Evolutionary conservation across 1,140 invertebrate genomes (phyloP).

Genomic region (Colletes gigas): DNA sequence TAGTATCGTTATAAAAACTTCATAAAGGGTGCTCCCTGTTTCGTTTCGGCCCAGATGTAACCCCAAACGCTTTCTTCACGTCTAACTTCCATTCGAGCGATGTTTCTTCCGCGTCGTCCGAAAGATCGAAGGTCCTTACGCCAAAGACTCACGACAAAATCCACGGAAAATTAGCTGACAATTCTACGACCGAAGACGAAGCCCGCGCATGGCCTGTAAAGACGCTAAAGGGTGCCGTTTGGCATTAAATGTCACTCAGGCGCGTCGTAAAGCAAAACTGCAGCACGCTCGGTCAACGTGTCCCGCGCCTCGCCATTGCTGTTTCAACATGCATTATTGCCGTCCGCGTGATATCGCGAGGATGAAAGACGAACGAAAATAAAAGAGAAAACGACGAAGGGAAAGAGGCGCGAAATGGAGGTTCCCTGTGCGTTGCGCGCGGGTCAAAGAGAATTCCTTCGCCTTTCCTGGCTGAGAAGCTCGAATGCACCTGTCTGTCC

Average conservation of each 20-base stretch:
- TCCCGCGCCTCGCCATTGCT: slow-evolving; percentile 60
- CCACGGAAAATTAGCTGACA: slow-evolving; percentile 49
- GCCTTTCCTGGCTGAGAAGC: slow-evolving; percentile 43
- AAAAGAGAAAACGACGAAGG: slow-evolving; percentile 6
- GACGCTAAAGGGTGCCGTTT: slow-evolving; percentile 69
- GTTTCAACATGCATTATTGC: slow-evolving; percentile 65
- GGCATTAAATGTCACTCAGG: slow-evolving; percentile 75
- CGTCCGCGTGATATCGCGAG: slow-evolving; percentile 61
- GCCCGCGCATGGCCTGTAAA: slow-evolving; percentile 58
- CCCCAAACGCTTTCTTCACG: too few species aligned
- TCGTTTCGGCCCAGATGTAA: too few species aligned
- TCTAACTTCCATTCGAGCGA: too few species aligned
- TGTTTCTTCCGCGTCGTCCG: background rate
- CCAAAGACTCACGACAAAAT: slow-evolving; percentile 44
- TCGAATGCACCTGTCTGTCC: slow-evolving; percentile 43
- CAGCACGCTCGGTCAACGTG: slow-evolving; percentile 69
- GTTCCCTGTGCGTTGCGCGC: background rate
- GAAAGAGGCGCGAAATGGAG: slow-evolving; percentile 17
- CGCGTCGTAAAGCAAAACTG: slow-evolving; percentile 75
- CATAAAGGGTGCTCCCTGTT: too few species aligned
- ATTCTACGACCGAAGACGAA: slow-evolving; percentile 11
- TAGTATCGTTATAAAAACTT: too few species aligned
- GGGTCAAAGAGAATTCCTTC: slow-evolving; percentile 39
- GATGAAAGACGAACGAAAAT: slow-evolving; percentile 35
- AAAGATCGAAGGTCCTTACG: slow-evolving; percentile 4